Evolutionary conservation across 2,888 invertebrate genomes (phyloP).

Genomic region (Tenthredo amoena): DNA sequence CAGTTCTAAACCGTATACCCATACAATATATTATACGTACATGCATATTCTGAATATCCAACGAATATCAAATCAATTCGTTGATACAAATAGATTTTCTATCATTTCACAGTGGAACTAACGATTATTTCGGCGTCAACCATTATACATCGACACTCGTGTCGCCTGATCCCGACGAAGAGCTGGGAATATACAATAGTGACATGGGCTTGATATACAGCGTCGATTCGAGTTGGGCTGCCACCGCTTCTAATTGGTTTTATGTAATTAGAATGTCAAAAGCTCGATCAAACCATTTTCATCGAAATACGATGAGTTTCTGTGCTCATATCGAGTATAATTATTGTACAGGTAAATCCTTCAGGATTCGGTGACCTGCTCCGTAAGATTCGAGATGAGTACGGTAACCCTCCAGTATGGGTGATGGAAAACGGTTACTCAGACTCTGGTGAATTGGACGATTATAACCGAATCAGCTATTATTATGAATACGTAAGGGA

Average conservation of each 20-base stretch:
- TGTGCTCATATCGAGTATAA: neutral
- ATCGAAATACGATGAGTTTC: neutral
- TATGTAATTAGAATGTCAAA: conserved; percentile 72
- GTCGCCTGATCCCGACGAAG: conserved; percentile 53
- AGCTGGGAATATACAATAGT: conserved; percentile 5
- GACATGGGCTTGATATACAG: conserved; percentile 64
- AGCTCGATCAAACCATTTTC: neutral
- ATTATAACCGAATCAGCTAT: conserved; percentile 66
- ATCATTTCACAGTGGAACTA: conserved; percentile 69
- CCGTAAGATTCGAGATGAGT: conserved; percentile 78
- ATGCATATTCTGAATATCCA: neutral
- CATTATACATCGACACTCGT: conserved; percentile 68
- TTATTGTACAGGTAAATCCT: conserved; percentile 71
- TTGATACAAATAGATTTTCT: neutral
- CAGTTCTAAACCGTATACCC: neutral
- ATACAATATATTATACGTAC: neutral
- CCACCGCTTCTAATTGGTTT: conserved; percentile 79
- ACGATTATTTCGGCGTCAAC: conserved; percentile 71
- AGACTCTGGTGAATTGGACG: conserved; percentile 74
- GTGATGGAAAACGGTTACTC: conserved; percentile 83
- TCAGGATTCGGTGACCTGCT: conserved; percentile 82
- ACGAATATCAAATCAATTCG: neutral
- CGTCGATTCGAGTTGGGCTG: conserved; percentile 80
- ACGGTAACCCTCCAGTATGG: conserved; percentile 81
- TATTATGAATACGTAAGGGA: conserved; percentile 66